Conservation (phyloP, 2,888 invertebrate genomes). For the Phrixothrix hirtus region DNA sequence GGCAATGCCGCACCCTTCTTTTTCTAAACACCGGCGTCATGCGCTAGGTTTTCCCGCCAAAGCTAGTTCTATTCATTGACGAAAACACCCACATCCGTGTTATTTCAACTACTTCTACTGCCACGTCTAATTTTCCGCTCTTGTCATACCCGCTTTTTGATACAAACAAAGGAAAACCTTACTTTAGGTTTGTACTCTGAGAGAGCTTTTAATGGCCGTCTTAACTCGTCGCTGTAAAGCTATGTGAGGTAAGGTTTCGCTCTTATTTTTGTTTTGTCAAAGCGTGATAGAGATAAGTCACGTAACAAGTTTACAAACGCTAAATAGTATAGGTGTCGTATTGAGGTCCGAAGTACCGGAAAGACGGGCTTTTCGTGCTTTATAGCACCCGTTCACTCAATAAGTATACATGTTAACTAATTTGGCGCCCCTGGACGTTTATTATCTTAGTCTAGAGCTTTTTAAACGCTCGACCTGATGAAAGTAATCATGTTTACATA, state of each 20-base stretch:
- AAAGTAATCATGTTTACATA: constrained; percentile 13
- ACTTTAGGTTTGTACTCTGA: constrained; percentile 1
- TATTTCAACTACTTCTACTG: constrained; percentile 14
- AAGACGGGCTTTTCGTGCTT: constrained; percentile 26
- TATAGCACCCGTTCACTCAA: constrained; percentile 19
- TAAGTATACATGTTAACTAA: constrained; percentile 25
- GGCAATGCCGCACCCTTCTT: constrained; percentile 1
- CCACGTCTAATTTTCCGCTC: constrained; percentile 14
- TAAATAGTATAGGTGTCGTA: constrained; percentile 19
- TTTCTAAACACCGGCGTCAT: constrained; percentile 12
- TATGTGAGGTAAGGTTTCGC: constrained; percentile 1
- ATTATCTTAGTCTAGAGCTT: constrained; percentile 16
- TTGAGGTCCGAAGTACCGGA: constrained; percentile 24
- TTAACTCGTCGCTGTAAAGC: constrained; percentile 2
- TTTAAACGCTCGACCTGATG: constrained; percentile 19
- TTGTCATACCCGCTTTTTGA: constrained; percentile 5
- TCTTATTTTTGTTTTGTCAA: not conserved
- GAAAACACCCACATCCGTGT: constrained; percentile 33
- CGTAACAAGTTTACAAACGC: no score
- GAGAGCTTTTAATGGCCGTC: constrained; percentile 14
- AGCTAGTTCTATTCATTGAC: constrained; percentile 32
- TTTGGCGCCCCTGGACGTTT: constrained; percentile 22
- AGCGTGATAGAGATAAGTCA: constrained; percentile 6
- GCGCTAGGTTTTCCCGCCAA: constrained; percentile 31
- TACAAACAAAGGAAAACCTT: constrained; percentile 9